Percentiles rank a stretch among this genome's conserved stretches.
These are phyloP conservation scores for Gymnothorax reevesii DNA, from an alignment of 2,797 vertebrate genomes.

Conservation along the genomic window DNA sequence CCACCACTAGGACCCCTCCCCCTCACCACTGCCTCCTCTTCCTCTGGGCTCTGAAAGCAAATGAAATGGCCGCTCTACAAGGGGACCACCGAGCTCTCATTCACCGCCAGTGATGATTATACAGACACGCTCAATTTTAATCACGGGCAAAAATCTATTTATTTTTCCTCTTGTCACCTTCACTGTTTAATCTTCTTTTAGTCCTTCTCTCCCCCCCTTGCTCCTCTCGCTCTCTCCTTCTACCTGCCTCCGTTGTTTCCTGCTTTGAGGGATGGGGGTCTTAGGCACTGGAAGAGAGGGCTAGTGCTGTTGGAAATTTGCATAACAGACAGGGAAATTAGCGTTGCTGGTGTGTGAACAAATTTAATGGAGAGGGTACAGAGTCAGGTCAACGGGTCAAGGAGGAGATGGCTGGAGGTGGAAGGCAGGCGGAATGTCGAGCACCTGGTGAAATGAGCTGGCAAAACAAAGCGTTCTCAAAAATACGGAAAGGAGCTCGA, in stretches of 20 bases:
- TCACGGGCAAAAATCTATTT: conserved; percentile 31
- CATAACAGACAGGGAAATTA: conserved; percentile 39
- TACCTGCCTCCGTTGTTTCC: not conserved
- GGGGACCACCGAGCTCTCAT: not conserved
- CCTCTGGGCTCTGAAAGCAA: conserved; percentile 13
- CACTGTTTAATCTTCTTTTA: conserved; percentile 31
- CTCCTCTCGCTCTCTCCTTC: conserved; percentile 50
- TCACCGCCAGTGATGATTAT: conserved; percentile 23
- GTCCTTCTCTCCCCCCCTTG: conserved; percentile 51
- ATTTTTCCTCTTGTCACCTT: conserved; percentile 32
- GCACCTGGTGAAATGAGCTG: conserved; percentile 25
- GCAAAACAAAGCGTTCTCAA: conserved; percentile 32
- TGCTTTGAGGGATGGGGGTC: conserved; percentile 5
- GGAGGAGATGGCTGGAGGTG: conserved; percentile 31
- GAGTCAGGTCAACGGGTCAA: conserved; percentile 38
- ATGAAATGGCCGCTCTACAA: conserved; percentile 20
- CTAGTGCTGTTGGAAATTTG: conserved; percentile 20
- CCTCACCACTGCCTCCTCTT: not conserved
- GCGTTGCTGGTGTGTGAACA: conserved; percentile 24
- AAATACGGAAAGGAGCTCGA: conserved; percentile 3
- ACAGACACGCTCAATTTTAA: conserved; percentile 26
- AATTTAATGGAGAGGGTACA: conserved; percentile 34
- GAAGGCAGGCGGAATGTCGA: conserved; percentile 11
- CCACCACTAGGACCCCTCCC: not conserved
- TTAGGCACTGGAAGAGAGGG: not conserved